Base-by-base conservation (phyloP, 2,113 vertebrate genomes). In the Hydropotes inermis region DNA sequence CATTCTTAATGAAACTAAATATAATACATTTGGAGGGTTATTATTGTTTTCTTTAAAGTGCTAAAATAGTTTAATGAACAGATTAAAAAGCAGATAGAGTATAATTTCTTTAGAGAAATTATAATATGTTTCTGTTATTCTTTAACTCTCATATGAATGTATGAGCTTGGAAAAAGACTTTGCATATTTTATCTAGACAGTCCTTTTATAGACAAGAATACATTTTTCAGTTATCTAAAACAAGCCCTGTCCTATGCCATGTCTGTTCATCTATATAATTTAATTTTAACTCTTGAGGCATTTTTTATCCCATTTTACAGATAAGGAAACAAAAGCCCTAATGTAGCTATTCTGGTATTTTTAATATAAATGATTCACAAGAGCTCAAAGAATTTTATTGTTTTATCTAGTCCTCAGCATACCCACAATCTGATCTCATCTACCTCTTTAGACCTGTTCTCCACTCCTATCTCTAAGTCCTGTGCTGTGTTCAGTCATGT, bases 21-120 rank as follows among this genome's bases (percentile, higher is more conserved):
- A 27, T n/a, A 61, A 83, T 81, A 43, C 30, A 67, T 25, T 88
- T 76, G 45, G 17, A 7, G 30, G 3, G 1, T 94, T 93, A 15
- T 92, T 84, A n/a, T 11, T 76, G 6, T 89, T 88, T 70, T 91
- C 27, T 94, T 87, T 50, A 28, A 74, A 78, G 50, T 89, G 23
- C 6, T 97, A 83, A 93, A 39, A 55, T 47, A 87, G 27, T 64
- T 78, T 33, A 89, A 81, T 87, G 70, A 86, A 39, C 28, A 89
- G 50, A 58, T 67, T 78, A 57, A 89, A 92, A 6, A 90, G 33
- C 5, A 90, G 9, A 43, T 25, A 89, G 39, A 25, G 1, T 84
- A 6, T 45, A 61, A 19, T 3, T 33, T 50, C 47, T 87, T 76
- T 79, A 76, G 14, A 25, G 52, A 93, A 91, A 78, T 85, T n/a